phyloP scores from a whole-genome alignment of 2,113 vertebrate genomes.

The Spea multiplicata region DNA sequence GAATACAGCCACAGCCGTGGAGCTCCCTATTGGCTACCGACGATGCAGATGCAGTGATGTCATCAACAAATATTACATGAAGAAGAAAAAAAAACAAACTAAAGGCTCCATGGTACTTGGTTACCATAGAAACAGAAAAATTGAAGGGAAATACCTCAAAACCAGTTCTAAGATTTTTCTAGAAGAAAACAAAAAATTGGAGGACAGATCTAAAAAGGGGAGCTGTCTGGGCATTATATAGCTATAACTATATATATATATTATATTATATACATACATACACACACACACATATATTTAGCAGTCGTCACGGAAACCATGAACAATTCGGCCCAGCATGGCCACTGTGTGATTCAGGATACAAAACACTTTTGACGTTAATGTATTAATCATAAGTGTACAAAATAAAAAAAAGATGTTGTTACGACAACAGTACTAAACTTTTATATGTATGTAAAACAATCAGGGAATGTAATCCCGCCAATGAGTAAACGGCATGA shows the following conservation, averaged over 20 bases:
- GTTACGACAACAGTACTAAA: not conserved
- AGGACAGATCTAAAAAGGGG: no score
- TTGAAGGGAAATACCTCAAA: constrained; percentile 4
- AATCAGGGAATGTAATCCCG: constrained; percentile 16
- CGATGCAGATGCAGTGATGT: no score
- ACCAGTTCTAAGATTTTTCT: not conserved
- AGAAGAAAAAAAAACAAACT: not conserved
- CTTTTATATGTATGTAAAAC: constrained; percentile 35
- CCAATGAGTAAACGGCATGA: constrained; percentile 18
- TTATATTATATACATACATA: no score
- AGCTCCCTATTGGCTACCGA: no score
- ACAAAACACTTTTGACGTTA: not conserved
- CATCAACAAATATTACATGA: no score
- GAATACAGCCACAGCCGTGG: no score
- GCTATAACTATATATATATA: no score
- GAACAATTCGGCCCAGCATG: not conserved
- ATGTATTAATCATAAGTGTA: not conserved
- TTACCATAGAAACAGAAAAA: constrained; percentile 39
- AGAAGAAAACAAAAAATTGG: not conserved
- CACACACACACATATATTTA: not conserved
- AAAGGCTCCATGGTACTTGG: not conserved
- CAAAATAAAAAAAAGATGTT: constrained; percentile 4
- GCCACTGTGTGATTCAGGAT: not conserved
- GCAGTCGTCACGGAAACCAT: not conserved
- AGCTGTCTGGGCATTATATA: no score